Evolutionary conservation across 2,797 vertebrate species (phyloP), one percentile per base, ranked within the genome.

Genomic region (Melanotaenia parkinsoni): DNA sequence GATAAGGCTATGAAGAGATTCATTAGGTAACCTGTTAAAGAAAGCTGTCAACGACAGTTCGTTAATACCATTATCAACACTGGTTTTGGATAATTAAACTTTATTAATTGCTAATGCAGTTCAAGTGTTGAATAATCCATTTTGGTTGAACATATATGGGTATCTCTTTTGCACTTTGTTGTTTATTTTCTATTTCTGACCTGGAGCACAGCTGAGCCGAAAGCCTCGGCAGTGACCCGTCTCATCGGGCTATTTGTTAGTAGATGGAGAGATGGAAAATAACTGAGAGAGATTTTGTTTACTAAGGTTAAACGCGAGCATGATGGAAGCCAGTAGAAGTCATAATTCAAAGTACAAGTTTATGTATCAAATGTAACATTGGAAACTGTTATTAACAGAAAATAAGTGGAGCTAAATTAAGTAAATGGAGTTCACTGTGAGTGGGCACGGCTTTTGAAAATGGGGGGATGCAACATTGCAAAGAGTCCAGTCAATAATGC

Each of bases 401-500:
- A 28, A 71, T 38, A 37, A 13, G 28, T 16, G 45, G 18, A 60
- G 28, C 5, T 63, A 54, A 74, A 72, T 66, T 60, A 35, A 33
- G 5, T 4, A 56, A 24, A 69, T 30, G 32, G 66, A 35, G 6
- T 62, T 67, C 60, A 6, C 35, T 10, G 20, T 50, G 22, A 33
- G 50, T 35, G 16, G 58, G 1, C 2, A 13, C 32, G 16, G 50
- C 37, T 37, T 59, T 57, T 10, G 2, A 77, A 63, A 10, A 62
- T 18, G 24, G 24, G 45, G 20, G 18, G n/a, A 3, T n/a, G 47
- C 0, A 43, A 58, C 43, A 13, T 60, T 58, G 56, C 38, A 57
- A 64, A 45, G 64, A 68, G 33, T 40, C 60, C 53, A 58, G 45
- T 13, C 56, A 43, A 76, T 40, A 69, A 38, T 63, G 79, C 80